Evolutionary conservation across 1,140 invertebrate genomes (phyloP).

Genomic region (Rhopalosiphum padi): DNA sequence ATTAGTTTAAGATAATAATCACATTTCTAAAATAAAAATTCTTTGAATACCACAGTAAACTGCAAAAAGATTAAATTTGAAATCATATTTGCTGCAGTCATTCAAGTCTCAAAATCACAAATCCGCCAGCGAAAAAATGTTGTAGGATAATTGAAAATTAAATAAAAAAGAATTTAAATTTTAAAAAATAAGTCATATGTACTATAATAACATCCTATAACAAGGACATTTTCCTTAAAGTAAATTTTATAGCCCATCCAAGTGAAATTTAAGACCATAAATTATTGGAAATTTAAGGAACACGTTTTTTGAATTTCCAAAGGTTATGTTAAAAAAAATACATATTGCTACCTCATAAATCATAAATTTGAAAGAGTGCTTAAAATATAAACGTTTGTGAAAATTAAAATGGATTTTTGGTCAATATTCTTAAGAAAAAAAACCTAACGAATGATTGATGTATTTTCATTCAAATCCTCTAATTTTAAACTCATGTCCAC

Average conservation of each 20-base stretch:
- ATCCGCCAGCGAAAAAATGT: neutral
- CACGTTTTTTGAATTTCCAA: neutral
- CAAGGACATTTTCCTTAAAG: neutral
- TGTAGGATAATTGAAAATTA: neutral
- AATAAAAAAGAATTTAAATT: neutral
- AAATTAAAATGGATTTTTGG: neutral
- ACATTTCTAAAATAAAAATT: neutral
- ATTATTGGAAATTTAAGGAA: conserved; percentile 14
- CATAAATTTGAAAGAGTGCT: neutral
- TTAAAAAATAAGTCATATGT: neutral
- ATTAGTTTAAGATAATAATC: conserved; percentile 10
- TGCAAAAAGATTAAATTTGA: neutral
- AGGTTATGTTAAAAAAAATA: neutral
- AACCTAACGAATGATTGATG: too few relatives aligned
- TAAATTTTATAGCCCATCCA: neutral
- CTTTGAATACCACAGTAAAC: neutral
- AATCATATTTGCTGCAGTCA: neutral
- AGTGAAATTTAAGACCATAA: neutral
- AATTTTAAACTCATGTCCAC: too few relatives aligned
- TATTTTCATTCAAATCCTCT: too few relatives aligned
- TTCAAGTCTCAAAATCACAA: neutral
- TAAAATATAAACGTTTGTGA: neutral
- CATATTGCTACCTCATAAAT: neutral
- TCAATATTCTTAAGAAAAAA: neutral
- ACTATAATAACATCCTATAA: neutral